Conservation (phyloP, 2,113 vertebrate genomes). For the Formicarius rufipectus region DNA sequence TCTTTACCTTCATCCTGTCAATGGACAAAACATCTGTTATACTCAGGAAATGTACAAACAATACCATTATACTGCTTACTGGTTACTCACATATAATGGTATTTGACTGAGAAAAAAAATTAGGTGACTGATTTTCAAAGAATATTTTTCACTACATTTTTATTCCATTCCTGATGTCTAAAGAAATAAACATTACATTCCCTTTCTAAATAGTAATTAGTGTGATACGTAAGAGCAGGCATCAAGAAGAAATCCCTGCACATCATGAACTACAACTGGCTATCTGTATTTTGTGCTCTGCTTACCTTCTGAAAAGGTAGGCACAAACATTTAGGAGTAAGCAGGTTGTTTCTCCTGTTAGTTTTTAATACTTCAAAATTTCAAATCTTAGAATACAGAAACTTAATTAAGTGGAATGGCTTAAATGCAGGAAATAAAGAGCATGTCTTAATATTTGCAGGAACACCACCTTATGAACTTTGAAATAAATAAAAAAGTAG, state of each 20-base stretch:
- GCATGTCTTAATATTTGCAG: not conserved
- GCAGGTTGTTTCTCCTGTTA: not conserved
- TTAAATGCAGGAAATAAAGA: not conserved
- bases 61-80: not conserved
- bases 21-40: not conserved
- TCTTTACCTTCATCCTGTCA: slow-evolving; percentile 92
- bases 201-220: not conserved
- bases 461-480: not conserved
- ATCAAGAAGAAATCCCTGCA: not conserved
- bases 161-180: not conserved
- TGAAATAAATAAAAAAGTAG: not conserved
- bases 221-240: not conserved
- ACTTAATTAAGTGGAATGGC: not conserved
- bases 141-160: not conserved
- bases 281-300: not conserved
- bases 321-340: not conserved
- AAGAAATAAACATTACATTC: not conserved
- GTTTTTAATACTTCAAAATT: not conserved
- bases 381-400: not conserved
- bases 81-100: not conserved
- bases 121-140: not conserved
- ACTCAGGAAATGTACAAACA: not conserved
- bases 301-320: not conserved
- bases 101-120: not conserved
- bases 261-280: not conserved